phyloP scores from a whole-genome alignment of 2,888 invertebrate species.

The Ormia ochracea region DNA sequence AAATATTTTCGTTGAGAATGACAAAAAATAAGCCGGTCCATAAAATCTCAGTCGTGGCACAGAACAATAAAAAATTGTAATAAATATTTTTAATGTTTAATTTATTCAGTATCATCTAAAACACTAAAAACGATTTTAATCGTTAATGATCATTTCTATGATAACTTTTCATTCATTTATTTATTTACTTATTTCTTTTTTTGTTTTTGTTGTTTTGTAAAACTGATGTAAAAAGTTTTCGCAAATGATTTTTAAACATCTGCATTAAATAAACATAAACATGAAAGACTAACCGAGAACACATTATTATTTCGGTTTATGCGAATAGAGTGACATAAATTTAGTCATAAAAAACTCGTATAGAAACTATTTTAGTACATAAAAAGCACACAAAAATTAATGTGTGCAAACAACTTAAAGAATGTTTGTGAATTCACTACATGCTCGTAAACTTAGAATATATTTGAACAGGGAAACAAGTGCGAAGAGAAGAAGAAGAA shows the following conservation, averaged over 20 bases:
- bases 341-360: conserved; percentile 9
- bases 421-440: conserved; percentile 47
- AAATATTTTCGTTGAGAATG: no score
- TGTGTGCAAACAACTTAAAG: conserved; percentile 43
- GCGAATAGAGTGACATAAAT: not conserved
- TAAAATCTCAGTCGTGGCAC: no score
- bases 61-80: not conserved
- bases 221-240: conserved; percentile 28
- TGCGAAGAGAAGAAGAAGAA: not conserved
- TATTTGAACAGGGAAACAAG: conserved; percentile 4
- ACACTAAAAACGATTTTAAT: not conserved
- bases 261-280: conserved; percentile 49
- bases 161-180: no score
- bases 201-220: no score
- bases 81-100: not conserved
- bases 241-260: conserved; percentile 41
- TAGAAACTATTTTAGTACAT: conserved; percentile 45
- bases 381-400: conserved; percentile 27
- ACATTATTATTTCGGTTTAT: conserved; percentile 15
- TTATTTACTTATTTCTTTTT: no score
- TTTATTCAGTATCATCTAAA: conserved; percentile 5
- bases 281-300: conserved; percentile 1
- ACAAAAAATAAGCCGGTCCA: no score
- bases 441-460: conserved; percentile 15
- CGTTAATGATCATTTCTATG: conserved; percentile 49